Evolutionary conservation across 2,797 vertebrate species (phyloP), one percentile per base, ranked within the genome.

Genomic region (Melopsittacus undulatus): DNA sequence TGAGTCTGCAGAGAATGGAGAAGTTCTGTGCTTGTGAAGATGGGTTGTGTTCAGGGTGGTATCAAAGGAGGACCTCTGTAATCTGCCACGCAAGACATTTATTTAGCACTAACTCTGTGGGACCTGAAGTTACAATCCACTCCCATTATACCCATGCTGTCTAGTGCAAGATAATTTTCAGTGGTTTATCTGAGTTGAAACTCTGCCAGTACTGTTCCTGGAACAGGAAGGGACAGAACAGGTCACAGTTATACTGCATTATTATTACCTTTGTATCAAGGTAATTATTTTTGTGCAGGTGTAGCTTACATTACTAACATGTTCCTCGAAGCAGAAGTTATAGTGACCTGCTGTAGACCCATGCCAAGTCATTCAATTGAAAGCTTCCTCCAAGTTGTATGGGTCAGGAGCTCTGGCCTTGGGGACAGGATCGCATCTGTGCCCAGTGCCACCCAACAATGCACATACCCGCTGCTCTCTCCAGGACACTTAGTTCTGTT

Each of bases 301-400:
- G 30, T 42, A 90, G 82, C 72, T 91, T 88, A 64, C 42, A 24
- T 10, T 88, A 88, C 81, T 62, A 46, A 68, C 36, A 46, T 3
- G 52, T 59, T 88, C 40, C 46, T 92, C 83, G 76, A 90, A 90
- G 51, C 51, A 80, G 59, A 48, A 86, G 80, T 95, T 94, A 82
- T 48, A 73, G 77, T 74, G 83, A 94, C 83, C 88, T 63, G n/a
- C 15, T 82, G 36, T 45, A 86, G 74, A 29, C n/a, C 27, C 16
- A 18, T 34, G 80, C 74, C 74, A 95, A 84, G 51, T 59, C n/a
- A 69, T 91, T 73, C 2, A 62, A 45, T 75, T 79, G 68, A 93
- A 93, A 79, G 42, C 51, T 89, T 74, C 59, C 63, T 76, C 62
- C 10, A 8, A 40, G 66, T 49, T 54, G 45, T 29, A 52, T 7